Percentiles rank a stretch among this genome's conserved stretches.
Evolutionary conservation across 2,113 vertebrate species (phyloP).

Genomic region (Orientallactaga bullata): DNA sequence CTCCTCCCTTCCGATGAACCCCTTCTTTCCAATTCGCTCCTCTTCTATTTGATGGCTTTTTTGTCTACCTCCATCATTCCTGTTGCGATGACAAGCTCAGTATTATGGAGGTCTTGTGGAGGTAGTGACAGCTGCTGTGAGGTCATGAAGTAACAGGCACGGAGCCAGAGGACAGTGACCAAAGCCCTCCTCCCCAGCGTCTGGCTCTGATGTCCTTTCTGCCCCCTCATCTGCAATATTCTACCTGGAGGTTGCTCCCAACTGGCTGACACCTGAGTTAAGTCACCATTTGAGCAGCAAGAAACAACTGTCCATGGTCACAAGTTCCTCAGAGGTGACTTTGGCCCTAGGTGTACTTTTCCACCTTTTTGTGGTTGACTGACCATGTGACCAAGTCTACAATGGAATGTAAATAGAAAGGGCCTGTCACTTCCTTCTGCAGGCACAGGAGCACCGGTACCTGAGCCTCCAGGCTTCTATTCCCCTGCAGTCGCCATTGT

Average conservation of each 20-base stretch:
- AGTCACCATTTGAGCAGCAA: background rate
- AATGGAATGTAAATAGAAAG: background rate
- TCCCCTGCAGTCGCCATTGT: rapidly evolving
- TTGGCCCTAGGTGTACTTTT: rapidly evolving
- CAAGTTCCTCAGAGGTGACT: background rate
- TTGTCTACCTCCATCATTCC: no score
- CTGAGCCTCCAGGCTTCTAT: background rate
- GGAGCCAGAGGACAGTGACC: no score
- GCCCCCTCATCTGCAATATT: no score
- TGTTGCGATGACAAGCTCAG: no score
- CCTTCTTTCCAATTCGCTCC: no score
- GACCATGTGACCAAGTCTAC: background rate
- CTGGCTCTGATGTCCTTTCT: no score
- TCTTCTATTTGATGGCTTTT: no score
- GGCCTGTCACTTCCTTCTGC: background rate
- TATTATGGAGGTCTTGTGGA: no score
- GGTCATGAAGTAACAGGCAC: no score
- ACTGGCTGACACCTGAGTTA: background rate
- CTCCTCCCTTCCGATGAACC: no score
- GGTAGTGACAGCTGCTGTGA: no score
- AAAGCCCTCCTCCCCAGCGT: no score
- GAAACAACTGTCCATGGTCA: background rate
- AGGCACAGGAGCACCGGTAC: rapidly evolving
- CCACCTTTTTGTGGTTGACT: background rate
- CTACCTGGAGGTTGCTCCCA: background rate